Conservation (phyloP, 2,888 invertebrate species). For the Poecilobothrus nobilitatus region DNA sequence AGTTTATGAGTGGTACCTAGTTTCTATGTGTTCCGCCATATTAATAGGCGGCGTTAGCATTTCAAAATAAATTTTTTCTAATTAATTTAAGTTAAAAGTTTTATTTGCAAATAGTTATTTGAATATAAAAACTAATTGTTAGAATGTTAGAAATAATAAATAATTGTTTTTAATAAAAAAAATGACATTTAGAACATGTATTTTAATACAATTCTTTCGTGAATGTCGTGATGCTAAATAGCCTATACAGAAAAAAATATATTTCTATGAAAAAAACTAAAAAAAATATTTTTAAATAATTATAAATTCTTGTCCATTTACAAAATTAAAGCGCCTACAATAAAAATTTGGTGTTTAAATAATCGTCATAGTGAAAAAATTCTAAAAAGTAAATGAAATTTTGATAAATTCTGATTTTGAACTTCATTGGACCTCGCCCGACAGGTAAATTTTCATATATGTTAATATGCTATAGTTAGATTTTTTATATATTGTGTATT, state of each 20-base stretch:
- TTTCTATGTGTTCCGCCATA: conserved; percentile 6
- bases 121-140: background rate
- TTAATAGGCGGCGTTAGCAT: conserved; percentile 6
- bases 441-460: background rate
- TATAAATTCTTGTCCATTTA: conserved; percentile 1
- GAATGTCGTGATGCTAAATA: conserved; percentile 1
- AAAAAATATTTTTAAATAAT: background rate
- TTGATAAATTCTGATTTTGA: background rate
- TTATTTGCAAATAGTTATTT: background rate
- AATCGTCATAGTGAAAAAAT: background rate
- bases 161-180: background rate
- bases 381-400: background rate
- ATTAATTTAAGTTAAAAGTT: background rate
- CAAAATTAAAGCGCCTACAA: background rate
- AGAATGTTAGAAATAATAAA: conserved; percentile 1
- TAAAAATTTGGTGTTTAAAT: conserved; percentile 4
- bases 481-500: too few relatives aligned
- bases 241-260: background rate
- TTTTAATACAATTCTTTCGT: conserved; percentile 3
- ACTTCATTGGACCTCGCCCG: conserved; percentile 10
- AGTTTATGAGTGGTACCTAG: background rate
- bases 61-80: conserved; percentile 4
- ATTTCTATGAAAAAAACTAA: background rate
- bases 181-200: conserved; percentile 1
- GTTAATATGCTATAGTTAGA: background rate